Conservation (phyloP, 2,797 vertebrate species). For the Phrynocephalus guinanensis region DNA sequence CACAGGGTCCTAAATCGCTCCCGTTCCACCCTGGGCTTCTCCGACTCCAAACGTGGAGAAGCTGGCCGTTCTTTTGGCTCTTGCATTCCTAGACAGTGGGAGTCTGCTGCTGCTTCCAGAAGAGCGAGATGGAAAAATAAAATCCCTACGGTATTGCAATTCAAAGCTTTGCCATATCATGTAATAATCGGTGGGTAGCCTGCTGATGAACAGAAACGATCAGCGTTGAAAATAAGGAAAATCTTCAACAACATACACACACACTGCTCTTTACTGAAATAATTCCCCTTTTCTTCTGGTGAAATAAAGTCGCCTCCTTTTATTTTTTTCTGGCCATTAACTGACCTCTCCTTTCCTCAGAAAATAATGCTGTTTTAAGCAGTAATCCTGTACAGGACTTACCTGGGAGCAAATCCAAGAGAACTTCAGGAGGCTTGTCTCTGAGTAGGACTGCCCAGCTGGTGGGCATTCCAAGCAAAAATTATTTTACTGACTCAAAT, state of each 20-base stretch:
- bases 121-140: background rate
- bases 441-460: background rate
- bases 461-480: background rate
- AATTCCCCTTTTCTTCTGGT: background rate
- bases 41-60: conserved; percentile 57
- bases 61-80: conserved; percentile 40
- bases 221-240: no score
- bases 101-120: background rate
- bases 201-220: background rate
- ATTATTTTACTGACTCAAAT: background rate
- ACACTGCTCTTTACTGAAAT: background rate
- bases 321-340: conserved; percentile 7
- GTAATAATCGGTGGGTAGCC: conserved; percentile 4
- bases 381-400: background rate
- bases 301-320: background rate
- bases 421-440: background rate
- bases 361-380: background rate
- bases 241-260: no score
- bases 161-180: background rate
- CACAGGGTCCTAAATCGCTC: conserved; percentile 79
- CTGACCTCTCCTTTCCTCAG: background rate
- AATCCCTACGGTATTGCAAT: background rate
- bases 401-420: background rate
- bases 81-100: background rate
- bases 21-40: conserved; percentile 43